phyloP scores from a whole-genome alignment of 2,797 vertebrate genomes.

The Menidia menidia region DNA sequence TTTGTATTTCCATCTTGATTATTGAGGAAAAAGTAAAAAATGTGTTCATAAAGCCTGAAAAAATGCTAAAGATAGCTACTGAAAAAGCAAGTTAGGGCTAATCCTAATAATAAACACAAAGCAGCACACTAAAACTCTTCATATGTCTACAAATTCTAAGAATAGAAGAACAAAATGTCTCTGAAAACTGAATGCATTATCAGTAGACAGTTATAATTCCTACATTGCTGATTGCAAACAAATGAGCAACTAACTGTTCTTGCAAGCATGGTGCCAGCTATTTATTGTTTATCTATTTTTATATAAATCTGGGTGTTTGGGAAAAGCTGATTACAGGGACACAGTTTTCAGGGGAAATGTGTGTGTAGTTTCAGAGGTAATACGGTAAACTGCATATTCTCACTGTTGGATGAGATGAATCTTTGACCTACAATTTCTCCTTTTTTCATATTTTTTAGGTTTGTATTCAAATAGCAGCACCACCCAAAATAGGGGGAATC shows the following conservation, averaged over 20 bases:
- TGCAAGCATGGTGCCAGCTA: not conserved
- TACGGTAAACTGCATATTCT: not conserved
- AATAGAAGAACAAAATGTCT: no score
- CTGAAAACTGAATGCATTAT: no score
- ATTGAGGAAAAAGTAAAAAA: no score
- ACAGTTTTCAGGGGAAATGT: not conserved
- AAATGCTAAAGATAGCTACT: no score
- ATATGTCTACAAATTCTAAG: no score
- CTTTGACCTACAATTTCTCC: not conserved
- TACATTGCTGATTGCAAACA: not conserved
- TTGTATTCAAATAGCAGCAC: constrained; percentile 79
- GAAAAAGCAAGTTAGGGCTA: no score
- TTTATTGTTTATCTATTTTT: not conserved
- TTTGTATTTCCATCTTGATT: no score
- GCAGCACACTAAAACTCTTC: no score
- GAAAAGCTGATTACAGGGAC: not conserved
- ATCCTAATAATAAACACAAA: no score
- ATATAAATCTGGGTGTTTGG: not conserved
- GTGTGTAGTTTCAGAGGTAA: not conserved
- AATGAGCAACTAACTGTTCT: not conserved
- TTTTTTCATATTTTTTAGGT: constrained; percentile 75
- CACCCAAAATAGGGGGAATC: constrained; percentile 74
- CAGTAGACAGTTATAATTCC: not conserved
- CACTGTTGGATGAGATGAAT: not conserved
- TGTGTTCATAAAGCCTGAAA: no score